Evolutionary conservation across 2,888 invertebrate species (phyloP).

Genomic region (Apamea epomidion): DNA sequence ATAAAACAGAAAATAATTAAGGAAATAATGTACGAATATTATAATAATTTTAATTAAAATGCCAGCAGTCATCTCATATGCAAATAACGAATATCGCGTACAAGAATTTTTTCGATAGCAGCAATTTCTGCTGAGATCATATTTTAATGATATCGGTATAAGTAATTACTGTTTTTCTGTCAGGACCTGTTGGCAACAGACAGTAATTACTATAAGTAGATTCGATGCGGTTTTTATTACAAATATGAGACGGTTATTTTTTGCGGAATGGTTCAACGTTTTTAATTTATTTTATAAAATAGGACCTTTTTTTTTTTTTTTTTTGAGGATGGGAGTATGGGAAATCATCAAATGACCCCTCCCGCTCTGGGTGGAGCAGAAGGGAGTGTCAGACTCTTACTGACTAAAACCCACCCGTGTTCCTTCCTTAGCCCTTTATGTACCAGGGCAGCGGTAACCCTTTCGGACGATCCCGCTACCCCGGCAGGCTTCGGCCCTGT

Average conservation of each 20-base stretch:
- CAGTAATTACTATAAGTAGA: conserved; percentile 9
- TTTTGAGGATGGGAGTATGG: too few species aligned
- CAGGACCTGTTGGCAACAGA: not conserved
- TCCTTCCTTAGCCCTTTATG: too few species aligned
- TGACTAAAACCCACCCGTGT: too few species aligned
- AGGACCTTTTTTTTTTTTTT: too few species aligned
- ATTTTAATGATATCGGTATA: conserved; percentile 26
- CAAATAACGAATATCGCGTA: conserved; percentile 10
- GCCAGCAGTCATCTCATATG: not conserved
- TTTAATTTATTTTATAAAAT: not conserved
- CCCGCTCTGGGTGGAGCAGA: too few species aligned
- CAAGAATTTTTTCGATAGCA: conserved; percentile 22
- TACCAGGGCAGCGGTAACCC: too few species aligned
- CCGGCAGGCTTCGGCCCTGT: too few species aligned
- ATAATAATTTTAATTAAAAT: conserved; percentile 25
- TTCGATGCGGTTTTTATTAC: not conserved
- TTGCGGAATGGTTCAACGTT: not conserved
- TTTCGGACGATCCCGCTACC: too few species aligned
- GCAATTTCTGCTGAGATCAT: not conserved
- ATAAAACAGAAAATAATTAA: too few species aligned
- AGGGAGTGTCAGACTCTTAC: too few species aligned
- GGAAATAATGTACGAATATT: not conserved
- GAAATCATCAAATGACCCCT: too few species aligned
- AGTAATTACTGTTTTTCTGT: conserved; percentile 17
- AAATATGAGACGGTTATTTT: not conserved